Evolutionary conservation across 1,140 invertebrate species (phyloP).

Genomic region (Euglossa dilemma): DNA sequence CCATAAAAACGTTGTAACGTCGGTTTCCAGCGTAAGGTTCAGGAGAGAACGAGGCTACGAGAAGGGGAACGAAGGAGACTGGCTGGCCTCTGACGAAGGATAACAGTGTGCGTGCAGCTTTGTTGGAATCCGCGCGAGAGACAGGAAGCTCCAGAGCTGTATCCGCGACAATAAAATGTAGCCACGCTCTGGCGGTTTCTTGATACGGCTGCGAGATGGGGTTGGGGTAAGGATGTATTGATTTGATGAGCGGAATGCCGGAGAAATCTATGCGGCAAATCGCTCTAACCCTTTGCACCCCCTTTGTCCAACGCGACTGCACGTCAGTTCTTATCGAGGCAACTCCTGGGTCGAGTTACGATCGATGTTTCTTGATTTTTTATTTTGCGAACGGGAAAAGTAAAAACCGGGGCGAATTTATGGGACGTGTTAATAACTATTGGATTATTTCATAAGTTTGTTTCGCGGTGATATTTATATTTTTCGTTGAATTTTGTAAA

Average conservation of each 20-base stretch:
- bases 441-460: too few relatives aligned
- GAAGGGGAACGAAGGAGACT: neutral
- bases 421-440: too few relatives aligned
- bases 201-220: neutral
- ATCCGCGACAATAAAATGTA: slow-evolving; percentile 17
- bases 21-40: slow-evolving; percentile 31
- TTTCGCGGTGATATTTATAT: too few relatives aligned
- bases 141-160: slow-evolving; percentile 9
- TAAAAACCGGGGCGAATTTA: too few relatives aligned
- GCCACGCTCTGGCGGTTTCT: slow-evolving; percentile 3
- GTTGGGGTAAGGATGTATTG: neutral
- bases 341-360: too few relatives aligned
- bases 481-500: too few relatives aligned
- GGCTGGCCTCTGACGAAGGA: neutral
- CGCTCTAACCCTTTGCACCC: too few relatives aligned
- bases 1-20: slow-evolving; percentile 65
- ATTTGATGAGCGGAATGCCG: neutral
- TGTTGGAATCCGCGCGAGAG: slow-evolving; percentile 8
- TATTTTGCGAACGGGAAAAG: too few relatives aligned
- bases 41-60: neutral
- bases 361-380: too few relatives aligned
- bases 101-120: slow-evolving; percentile 6
- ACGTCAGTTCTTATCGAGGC: too few relatives aligned
- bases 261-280: too few relatives aligned
- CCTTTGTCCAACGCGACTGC: too few relatives aligned